phyloP scores from a whole-genome alignment of 2,888 invertebrate genomes.

The Drosophila limbata region DNA sequence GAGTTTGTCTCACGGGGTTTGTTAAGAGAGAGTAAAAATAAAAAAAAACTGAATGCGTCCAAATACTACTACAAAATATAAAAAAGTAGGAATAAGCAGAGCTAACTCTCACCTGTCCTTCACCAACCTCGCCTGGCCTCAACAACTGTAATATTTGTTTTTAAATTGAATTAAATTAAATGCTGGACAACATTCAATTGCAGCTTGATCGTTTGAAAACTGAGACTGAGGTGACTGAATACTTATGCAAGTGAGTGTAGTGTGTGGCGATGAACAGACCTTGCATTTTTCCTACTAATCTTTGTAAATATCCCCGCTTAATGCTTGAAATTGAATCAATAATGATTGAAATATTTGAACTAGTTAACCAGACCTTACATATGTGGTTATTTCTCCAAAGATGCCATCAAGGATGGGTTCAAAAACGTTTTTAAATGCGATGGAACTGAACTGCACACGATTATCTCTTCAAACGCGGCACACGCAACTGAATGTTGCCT shows the following conservation, averaged over 20 bases:
- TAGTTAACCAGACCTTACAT: constrained; percentile 2
- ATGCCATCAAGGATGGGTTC: neutral
- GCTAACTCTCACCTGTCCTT: constrained; percentile 88
- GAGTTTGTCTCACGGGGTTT: constrained; percentile 15
- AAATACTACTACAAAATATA: constrained; percentile 42
- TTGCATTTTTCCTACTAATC: neutral
- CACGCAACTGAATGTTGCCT: constrained; percentile 36
- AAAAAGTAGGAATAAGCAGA: constrained; percentile 30
- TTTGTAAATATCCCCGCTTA: neutral
- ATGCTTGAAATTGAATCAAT: neutral
- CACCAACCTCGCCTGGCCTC: constrained; percentile 91
- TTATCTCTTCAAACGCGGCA: constrained; percentile 26
- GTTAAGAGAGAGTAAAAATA: constrained; percentile 8
- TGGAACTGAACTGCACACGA: neutral
- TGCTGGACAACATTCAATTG: constrained; percentile 32
- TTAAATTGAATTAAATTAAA: constrained; percentile 56
- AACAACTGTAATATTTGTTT: constrained; percentile 86
- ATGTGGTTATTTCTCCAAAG: constrained; percentile 2
- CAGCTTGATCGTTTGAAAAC: constrained; percentile 13
- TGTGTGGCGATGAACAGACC: neutral
- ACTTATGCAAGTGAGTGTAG: neutral
- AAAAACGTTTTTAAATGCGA: constrained; percentile 1
- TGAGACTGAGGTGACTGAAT: neutral
- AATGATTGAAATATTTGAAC: neutral
- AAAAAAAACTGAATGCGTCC: constrained; percentile 21